Evolutionary conservation across 2,797 vertebrate species (phyloP).

Genomic region (Macrochelys suwanniensis): DNA sequence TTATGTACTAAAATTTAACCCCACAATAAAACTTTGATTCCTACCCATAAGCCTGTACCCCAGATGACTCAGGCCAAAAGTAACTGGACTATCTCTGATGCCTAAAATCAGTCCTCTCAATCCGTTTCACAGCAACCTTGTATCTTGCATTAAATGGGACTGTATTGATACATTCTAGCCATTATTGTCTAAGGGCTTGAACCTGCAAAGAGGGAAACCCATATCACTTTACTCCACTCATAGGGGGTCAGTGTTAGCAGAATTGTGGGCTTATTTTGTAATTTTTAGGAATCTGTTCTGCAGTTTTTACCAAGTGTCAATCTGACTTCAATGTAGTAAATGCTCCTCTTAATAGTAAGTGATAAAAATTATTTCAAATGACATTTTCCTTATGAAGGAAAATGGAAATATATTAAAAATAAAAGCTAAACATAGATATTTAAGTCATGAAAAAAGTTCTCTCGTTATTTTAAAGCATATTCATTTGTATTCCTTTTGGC

Average conservation of each 20-base stretch:
- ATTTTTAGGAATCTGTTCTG: neutral
- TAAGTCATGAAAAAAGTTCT: conserved; percentile 34
- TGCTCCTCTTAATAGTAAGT: neutral
- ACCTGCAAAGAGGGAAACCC: neutral
- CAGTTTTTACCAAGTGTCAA: neutral
- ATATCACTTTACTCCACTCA: neutral
- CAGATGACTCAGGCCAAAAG: neutral
- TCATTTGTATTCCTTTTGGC: conserved; percentile 4
- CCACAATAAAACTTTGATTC: neutral
- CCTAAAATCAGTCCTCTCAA: neutral
- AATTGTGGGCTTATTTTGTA: fast-evolving
- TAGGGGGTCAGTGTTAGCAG: neutral
- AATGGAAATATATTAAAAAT: neutral
- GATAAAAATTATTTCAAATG: neutral
- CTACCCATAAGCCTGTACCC: neutral
- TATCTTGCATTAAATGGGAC: neutral
- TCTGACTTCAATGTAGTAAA: neutral
- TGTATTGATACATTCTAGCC: neutral
- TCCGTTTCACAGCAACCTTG: fast-evolving
- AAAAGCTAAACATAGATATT: conserved; percentile 21
- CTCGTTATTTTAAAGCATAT: conserved; percentile 36
- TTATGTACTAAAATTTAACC: neutral
- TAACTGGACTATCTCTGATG: neutral
- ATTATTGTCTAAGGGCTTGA: neutral
- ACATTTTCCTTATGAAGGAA: conserved; percentile 50